Evolutionary conservation across 1,140 invertebrate species (phyloP).

Genomic region (Pentalonia nigronervosa): DNA sequence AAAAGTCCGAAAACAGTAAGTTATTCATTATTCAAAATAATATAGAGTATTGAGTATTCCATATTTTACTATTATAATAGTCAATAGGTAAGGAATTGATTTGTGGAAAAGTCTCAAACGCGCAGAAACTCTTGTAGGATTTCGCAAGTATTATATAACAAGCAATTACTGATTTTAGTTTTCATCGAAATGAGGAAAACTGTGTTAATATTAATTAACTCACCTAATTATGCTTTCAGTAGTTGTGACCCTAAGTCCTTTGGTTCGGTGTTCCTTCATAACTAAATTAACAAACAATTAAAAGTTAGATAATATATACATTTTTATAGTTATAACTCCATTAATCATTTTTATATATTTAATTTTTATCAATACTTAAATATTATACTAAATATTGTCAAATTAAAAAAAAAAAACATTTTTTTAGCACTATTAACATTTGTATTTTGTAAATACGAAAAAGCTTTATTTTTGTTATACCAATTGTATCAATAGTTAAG

Average conservation of each 20-base stretch:
- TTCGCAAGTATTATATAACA: slow-evolving; percentile 7
- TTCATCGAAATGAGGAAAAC: not conserved
- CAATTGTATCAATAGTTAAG: slow-evolving; percentile 16
- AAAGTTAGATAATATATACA: not conserved
- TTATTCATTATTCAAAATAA: not conserved
- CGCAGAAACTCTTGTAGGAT: not conserved
- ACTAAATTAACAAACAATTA: slow-evolving; percentile 17
- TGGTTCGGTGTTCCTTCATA: slow-evolving; percentile 59
- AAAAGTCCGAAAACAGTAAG: not conserved
- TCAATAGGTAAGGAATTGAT: not conserved
- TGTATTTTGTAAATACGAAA: not conserved
- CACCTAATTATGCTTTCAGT: slow-evolving; percentile 58
- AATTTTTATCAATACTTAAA: not conserved
- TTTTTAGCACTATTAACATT: not conserved
- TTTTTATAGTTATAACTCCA: not conserved
- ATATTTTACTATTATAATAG: not conserved
- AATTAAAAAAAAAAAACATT: not conserved
- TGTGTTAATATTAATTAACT: slow-evolving; percentile 34
- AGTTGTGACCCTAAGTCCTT: slow-evolving; percentile 58
- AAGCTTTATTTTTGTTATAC: not conserved
- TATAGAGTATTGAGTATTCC: not conserved
- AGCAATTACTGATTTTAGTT: not conserved
- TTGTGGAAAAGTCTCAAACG: not conserved
- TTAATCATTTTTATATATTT: not conserved
- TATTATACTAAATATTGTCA: not conserved